Base-by-base conservation (phyloP, 2,888 invertebrate species). In the Salpingus planirostris region DNA sequence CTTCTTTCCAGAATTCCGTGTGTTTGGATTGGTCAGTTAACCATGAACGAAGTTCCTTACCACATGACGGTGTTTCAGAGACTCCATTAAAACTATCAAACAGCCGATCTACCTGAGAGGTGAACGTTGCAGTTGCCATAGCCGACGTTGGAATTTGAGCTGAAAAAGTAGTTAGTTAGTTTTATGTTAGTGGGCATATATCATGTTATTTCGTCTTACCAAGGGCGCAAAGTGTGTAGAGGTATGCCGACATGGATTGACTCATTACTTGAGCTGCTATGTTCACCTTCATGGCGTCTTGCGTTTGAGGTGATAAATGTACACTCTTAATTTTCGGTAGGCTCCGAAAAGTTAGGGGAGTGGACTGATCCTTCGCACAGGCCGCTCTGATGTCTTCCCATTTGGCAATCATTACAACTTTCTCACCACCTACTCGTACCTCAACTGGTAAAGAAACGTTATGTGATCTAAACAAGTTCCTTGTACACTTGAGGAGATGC, bases 401-500 rank as follows among this genome's bases (percentile, higher is more conserved):
- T 18, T 33, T 24, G 6, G 33, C 24, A 8, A 24, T 27, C 10
- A 33, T 24, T 23, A 18, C 28, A 6, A 33, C 33, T 29, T 33
- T 33, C 28, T 28, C 23, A 24, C 15, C 22, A 2, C 5, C 13
- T n/a, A n/a, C n/a, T n/a, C n/a, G n/a, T 13, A 18, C 18, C 18
- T 18, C 18, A 5, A 18, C 18, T 5, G 18, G 29, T 2, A 34
- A 5, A 8, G 21, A 11, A 15, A 36, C 26, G 21, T 36, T 26
- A 21, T 29, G 21, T 14, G 27, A 31, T 15, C 28, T 11, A 25
- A 36, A 36, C 8, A 29, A 22, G 26, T 31, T 27, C 15, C 29
- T 26, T 13, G 34, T 24, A 12, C 31, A 31, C 24, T 36, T 36
- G 3, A 36, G 14, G 3, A 40, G 21, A 15, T 40, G 36, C 10